Percentiles rank a stretch among this genome's conserved stretches.
These are phyloP conservation scores for Panonychus citri DNA, from an alignment of 1,140 invertebrate species.

Conservation along the genomic window DNA sequence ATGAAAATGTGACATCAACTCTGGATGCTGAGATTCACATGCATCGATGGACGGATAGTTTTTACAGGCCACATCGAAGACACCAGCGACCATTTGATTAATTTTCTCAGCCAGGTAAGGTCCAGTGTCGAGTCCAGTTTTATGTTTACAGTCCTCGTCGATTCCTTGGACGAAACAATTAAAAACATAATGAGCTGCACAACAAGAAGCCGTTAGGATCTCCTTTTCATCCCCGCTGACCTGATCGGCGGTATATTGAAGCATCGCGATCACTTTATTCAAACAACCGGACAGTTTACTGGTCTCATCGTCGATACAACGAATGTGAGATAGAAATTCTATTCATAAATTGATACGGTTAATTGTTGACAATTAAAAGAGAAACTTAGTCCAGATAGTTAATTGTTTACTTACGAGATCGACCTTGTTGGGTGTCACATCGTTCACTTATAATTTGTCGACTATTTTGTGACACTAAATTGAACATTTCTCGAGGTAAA, in stretches of 20 bases:
- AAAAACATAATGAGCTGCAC: not conserved
- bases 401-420: not conserved
- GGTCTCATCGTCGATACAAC: not conserved
- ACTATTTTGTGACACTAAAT: not conserved
- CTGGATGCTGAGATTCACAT: not conserved
- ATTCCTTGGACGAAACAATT: not conserved
- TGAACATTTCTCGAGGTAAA: not conserved
- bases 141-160: not conserved
- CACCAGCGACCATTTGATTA: not conserved
- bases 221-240: not conserved
- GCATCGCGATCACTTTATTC: not conserved
- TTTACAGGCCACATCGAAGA: not conserved
- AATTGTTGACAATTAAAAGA: too few relatives aligned
- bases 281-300: not conserved
- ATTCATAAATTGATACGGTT: not conserved
- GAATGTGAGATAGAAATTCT: not conserved
- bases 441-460: not conserved
- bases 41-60: not conserved
- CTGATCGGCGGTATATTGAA: not conserved
- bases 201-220: not conserved
- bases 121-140: not conserved
- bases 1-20: not conserved
- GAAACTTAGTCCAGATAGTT: too few relatives aligned
- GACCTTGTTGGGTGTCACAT: not conserved
- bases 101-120: not conserved